A percentile compares a stretch with the other conserved stretches of the same genome.
Conservation (phyloP, 2,888 invertebrate species). For the Dorcus parallelipipedus region DNA sequence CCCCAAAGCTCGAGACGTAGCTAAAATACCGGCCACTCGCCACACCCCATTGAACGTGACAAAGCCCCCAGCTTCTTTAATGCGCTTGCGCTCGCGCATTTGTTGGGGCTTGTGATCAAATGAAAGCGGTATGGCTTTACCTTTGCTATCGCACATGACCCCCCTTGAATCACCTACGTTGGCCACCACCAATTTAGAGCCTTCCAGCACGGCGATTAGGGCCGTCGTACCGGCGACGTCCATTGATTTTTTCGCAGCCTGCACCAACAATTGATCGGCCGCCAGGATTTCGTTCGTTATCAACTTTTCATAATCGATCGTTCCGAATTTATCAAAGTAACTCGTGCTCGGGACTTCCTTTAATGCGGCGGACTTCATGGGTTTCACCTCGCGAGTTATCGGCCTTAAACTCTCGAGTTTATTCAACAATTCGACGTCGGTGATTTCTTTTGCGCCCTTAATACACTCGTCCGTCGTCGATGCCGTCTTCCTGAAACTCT, state of each 20-base stretch:
- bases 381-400: constrained; percentile 61
- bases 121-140: constrained; percentile 87
- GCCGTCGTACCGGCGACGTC: constrained; percentile 88
- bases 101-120: constrained; percentile 97
- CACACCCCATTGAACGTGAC: constrained; percentile 95
- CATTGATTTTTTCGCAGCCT: constrained; percentile 74
- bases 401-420: constrained; percentile 61
- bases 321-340: constrained; percentile 69
- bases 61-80: constrained; percentile 92
- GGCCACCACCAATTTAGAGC: constrained; percentile 79
- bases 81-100: constrained; percentile 87
- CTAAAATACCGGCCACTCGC: constrained; percentile 92
- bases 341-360: constrained; percentile 54
- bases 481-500: constrained; percentile 65
- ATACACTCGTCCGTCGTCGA: constrained; percentile 53
- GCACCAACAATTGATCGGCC: constrained; percentile 77
- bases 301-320: constrained; percentile 76
- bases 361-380: constrained; percentile 48
- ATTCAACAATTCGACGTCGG: constrained; percentile 64
- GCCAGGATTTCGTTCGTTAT: constrained; percentile 84
- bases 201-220: constrained; percentile 82
- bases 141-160: constrained; percentile 89
- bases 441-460: constrained; percentile 54
- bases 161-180: constrained; percentile 97
- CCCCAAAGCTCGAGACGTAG: constrained; percentile 90